Conservation (phyloP, 2,797 vertebrate genomes). For the Sebastolobus altivelis region DNA sequence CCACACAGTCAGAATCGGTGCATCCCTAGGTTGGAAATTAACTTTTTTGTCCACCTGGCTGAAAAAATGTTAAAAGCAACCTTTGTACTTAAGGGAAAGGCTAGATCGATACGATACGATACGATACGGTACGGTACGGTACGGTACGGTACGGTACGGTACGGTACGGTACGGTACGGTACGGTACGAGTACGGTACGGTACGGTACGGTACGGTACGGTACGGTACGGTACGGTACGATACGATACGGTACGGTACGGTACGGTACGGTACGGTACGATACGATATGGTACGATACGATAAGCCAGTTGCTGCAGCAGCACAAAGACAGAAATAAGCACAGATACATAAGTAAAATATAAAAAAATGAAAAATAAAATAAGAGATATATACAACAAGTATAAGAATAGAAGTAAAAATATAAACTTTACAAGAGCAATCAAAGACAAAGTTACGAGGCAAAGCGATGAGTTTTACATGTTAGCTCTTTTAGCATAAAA, state of each 20-base stretch:
- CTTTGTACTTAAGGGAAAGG: neutral
- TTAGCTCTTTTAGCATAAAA: neutral
- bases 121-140: too few relatives aligned
- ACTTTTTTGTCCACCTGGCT: too few relatives aligned
- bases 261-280: too few relatives aligned
- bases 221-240: too few relatives aligned
- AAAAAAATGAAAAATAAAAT: neutral
- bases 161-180: too few relatives aligned
- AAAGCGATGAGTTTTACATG: neutral
- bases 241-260: neutral
- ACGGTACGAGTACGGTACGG: too few relatives aligned
- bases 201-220: too few relatives aligned
- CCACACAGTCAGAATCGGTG: neutral
- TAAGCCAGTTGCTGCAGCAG: too few relatives aligned
- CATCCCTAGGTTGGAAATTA: too few relatives aligned
- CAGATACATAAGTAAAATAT: neutral
- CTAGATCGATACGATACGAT: neutral
- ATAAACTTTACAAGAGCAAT: neutral
- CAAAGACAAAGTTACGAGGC: neutral
- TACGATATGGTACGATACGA: too few relatives aligned
- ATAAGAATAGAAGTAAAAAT: neutral
- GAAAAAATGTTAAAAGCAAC: neutral
- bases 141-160: fast-evolving
- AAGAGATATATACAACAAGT: neutral
- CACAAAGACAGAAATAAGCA: neutral